Conservation (phyloP, 1,140 invertebrate genomes). For the Lamellibrachia luymesi region DNA sequence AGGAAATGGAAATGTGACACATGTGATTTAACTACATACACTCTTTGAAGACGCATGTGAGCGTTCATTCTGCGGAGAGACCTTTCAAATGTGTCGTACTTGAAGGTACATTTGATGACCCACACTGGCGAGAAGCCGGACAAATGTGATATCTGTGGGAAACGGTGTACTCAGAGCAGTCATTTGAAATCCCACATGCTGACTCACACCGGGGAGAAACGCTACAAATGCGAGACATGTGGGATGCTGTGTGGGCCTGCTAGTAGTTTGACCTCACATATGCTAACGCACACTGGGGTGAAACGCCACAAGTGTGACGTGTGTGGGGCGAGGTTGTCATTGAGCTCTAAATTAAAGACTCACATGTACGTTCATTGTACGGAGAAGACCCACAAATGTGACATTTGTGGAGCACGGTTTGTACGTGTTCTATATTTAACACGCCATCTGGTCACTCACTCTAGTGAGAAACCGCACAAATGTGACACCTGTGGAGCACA, state of each 20-base stretch:
- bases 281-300: background rate
- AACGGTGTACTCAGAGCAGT: background rate
- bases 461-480: background rate
- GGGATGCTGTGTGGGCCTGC: background rate
- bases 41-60: background rate
- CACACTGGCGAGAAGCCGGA: constrained; percentile 14
- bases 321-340: background rate
- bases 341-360: background rate
- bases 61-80: background rate
- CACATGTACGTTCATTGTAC: background rate
- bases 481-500: background rate
- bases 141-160: background rate
- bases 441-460: background rate
- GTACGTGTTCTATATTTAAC: background rate
- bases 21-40: background rate
- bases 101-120: background rate
- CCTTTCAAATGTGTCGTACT: background rate
- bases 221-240: background rate
- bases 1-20: background rate
- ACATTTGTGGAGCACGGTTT: background rate
- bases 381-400: background rate
- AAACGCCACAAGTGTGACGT: background rate
- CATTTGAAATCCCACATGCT: constrained; percentile 6
- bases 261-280: background rate
- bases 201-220: background rate